Percentiles rank a stretch among this genome's conserved stretches.
These are phyloP conservation scores for Sarcophaga variegata DNA, from an alignment of 2,888 invertebrate genomes.

Conservation along the genomic window DNA sequence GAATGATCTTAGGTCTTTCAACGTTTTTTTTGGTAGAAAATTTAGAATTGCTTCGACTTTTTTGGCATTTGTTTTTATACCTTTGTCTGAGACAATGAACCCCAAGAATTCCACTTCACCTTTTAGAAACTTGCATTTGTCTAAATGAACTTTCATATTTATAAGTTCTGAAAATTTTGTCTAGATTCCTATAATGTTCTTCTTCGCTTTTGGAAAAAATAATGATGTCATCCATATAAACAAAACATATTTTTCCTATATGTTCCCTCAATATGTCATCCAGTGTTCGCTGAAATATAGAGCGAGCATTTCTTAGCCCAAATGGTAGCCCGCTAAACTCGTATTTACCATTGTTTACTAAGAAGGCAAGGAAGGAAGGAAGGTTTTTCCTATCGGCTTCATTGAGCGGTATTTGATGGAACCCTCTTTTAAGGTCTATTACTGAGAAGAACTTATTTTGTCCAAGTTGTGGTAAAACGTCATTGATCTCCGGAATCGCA, in stretches of 20 bases:
- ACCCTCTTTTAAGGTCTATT: not conserved
- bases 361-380: not conserved
- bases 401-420: no score
- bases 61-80: no score
- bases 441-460: constrained; percentile 11
- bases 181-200: no score
- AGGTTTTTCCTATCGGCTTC: not conserved
- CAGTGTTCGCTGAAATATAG: not conserved
- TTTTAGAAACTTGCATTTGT: no score
- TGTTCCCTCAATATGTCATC: constrained; percentile 9
- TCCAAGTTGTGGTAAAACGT: no score
- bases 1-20: no score
- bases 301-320: not conserved
- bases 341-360: no score
- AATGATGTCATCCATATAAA: constrained; percentile 44
- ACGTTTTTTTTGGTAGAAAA: not conserved
- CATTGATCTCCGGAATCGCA: constrained; percentile 35
- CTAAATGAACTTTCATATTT: no score
- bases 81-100: no score
- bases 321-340: not conserved
- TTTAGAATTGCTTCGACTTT: not conserved
- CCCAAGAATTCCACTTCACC: no score
- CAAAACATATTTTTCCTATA: not conserved
- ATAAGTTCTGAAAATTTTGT: no score
- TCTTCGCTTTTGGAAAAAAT: constrained; percentile 25